Percentiles rank a stretch among this genome's conserved stretches.
phyloP scores from a whole-genome alignment of 2,113 vertebrate genomes.

The Procavia capensis region DNA sequence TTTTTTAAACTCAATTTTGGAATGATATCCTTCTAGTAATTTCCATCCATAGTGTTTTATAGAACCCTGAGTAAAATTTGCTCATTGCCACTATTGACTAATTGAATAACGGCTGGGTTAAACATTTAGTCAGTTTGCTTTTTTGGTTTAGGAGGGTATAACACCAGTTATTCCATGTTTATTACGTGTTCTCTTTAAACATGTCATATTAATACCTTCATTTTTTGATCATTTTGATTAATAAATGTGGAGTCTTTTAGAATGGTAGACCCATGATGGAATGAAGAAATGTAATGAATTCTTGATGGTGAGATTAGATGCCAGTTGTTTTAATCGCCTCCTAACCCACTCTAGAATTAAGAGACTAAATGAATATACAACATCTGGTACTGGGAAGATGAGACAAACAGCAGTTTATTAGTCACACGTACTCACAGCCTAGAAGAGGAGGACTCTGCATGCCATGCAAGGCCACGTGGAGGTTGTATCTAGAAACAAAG shows the following conservation, averaged over 20 bases:
- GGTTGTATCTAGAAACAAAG: not conserved
- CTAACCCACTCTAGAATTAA: not conserved
- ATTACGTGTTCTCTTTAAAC: not conserved
- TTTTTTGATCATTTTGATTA: conserved; percentile 27
- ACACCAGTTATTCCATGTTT: not conserved
- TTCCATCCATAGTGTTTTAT: not conserved
- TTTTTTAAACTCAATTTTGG: conserved; percentile 37
- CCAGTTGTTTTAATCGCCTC: not conserved
- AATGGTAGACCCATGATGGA: not conserved
- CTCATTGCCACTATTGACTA: not conserved
- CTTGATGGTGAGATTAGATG: not conserved
- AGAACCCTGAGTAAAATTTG: not conserved
- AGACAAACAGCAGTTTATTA: not conserved
- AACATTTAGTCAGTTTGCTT: not conserved
- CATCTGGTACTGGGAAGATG: not conserved
- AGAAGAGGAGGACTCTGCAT: not conserved
- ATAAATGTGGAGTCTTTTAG: conserved; percentile 24
- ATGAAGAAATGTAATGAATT: not conserved
- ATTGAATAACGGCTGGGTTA: not conserved
- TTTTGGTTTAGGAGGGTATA: not conserved
- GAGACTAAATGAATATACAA: no score
- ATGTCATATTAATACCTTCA: conserved; percentile 15
- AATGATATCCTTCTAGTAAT: not conserved
- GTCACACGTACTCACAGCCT: not conserved
- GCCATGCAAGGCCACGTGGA: not conserved